Evolutionary conservation across 2,113 vertebrate species (phyloP).

Genomic region (Acrocephalus kingi): DNA sequence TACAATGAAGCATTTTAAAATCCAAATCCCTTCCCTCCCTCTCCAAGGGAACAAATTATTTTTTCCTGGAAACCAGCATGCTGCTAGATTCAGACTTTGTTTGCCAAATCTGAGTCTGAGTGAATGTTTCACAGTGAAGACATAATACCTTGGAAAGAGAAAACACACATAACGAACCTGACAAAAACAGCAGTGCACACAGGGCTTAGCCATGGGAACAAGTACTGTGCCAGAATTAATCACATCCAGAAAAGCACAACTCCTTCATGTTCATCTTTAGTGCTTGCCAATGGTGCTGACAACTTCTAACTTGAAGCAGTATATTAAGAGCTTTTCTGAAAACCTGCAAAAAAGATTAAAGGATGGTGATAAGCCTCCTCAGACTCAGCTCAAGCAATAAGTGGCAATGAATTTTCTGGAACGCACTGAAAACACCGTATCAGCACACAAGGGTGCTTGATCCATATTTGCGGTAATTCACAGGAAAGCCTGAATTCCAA

Average conservation of each 20-base stretch:
- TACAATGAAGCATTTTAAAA: slow-evolving; percentile 5
- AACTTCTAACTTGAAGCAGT: background rate
- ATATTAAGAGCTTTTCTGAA: background rate
- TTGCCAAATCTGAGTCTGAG: slow-evolving; percentile 33
- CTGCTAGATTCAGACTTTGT: background rate
- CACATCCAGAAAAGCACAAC: background rate
- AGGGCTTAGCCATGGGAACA: slow-evolving; percentile 15
- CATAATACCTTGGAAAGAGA: slow-evolving; percentile 19
- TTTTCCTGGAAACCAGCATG: slow-evolving; percentile 27
- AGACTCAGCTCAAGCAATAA: background rate
- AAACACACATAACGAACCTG: slow-evolving; percentile 9
- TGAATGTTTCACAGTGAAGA: slow-evolving; percentile 8
- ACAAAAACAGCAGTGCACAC: slow-evolving; percentile 48
- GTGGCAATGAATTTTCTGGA: background rate
- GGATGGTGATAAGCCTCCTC: background rate
- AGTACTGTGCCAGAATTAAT: slow-evolving; percentile 19
- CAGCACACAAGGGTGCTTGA: background rate
- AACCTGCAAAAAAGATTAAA: background rate
- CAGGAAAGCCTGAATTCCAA: background rate
- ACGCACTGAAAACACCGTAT: background rate
- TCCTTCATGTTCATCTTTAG: slow-evolving; percentile 10
- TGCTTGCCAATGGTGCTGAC: background rate
- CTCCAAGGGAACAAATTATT: slow-evolving; percentile 1
- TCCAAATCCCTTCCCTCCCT: background rate
- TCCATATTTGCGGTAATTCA: background rate